Conservation (phyloP, 2,113 vertebrate genomes). For the Arenaria interpres region DNA sequence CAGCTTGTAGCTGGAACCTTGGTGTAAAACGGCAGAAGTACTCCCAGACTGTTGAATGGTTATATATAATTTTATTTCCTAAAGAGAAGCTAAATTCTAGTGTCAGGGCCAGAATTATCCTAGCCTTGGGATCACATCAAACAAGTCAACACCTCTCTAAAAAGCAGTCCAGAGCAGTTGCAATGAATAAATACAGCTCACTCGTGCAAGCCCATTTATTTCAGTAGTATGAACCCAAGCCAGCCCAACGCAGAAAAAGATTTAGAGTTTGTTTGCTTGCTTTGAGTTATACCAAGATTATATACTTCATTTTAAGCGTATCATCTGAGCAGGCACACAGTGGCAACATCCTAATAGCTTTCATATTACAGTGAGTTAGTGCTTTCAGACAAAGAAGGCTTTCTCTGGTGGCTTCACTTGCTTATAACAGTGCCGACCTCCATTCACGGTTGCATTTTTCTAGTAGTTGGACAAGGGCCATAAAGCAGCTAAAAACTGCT, state of each 20-base stretch:
- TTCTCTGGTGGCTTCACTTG: not conserved
- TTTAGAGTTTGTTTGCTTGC: not conserved
- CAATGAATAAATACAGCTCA: not conserved
- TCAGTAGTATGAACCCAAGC: not conserved
- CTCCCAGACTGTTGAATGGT: not conserved
- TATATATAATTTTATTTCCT: not conserved
- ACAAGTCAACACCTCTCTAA: not conserved
- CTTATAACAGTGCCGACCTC: not conserved
- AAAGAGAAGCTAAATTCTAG: not conserved
- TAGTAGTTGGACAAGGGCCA: accelerated
- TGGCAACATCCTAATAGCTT: not conserved
- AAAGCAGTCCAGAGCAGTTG: not conserved
- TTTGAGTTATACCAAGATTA: not conserved
- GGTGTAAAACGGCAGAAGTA: not conserved
- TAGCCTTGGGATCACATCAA: not conserved
- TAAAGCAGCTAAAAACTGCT: not conserved
- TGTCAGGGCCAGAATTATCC: not conserved
- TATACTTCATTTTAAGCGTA: not conserved
- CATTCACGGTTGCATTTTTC: not conserved
- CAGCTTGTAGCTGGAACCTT: not conserved
- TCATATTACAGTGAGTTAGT: not conserved
- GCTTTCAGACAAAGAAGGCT: not conserved
- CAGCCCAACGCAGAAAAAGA: not conserved
- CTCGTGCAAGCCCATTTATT: not conserved
- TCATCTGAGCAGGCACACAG: not conserved